A percentile compares a stretch with the other conserved stretches of the same genome.
phyloP scores from a whole-genome alignment of 2,113 vertebrate genomes.

The Rhinichthys klamathensis region DNA sequence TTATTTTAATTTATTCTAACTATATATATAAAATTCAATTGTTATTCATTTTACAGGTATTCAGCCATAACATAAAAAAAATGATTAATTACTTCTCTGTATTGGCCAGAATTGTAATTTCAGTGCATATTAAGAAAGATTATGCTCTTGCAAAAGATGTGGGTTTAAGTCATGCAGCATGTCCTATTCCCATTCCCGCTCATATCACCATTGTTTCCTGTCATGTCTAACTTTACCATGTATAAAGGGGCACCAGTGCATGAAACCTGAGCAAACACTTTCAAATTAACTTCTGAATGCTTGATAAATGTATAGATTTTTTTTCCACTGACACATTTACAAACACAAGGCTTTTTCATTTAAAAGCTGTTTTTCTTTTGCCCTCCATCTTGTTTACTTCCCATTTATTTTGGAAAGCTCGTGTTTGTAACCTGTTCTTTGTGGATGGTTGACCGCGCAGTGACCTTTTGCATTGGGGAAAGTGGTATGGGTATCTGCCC shows the following conservation, averaged over 20 bases:
- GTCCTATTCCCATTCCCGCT: neutral
- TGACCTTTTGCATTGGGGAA: slow-evolving; percentile 27
- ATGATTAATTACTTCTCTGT: neutral
- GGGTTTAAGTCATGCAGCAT: neutral
- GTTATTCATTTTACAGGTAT: too few relatives aligned
- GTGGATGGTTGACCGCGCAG: neutral
- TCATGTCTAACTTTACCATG: neutral
- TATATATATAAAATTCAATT: too few relatives aligned
- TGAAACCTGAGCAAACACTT: neutral
- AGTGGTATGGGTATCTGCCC: slow-evolving; percentile 8
- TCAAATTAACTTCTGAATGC: neutral
- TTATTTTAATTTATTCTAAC: too few relatives aligned
- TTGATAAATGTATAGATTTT: neutral
- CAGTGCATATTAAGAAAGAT: neutral
- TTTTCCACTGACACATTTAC: neutral
- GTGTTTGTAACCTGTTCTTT: slow-evolving; percentile 33
- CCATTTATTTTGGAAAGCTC: neutral
- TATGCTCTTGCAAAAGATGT: neutral
- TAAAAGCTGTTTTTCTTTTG: neutral
- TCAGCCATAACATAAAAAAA: neutral
- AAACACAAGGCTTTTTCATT: neutral
- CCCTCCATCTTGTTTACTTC: neutral
- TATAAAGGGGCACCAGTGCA: neutral
- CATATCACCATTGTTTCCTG: neutral
- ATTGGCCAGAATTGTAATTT: neutral